Conservation (phyloP, 2,888 invertebrate genomes). For the Plutella xylostella region DNA sequence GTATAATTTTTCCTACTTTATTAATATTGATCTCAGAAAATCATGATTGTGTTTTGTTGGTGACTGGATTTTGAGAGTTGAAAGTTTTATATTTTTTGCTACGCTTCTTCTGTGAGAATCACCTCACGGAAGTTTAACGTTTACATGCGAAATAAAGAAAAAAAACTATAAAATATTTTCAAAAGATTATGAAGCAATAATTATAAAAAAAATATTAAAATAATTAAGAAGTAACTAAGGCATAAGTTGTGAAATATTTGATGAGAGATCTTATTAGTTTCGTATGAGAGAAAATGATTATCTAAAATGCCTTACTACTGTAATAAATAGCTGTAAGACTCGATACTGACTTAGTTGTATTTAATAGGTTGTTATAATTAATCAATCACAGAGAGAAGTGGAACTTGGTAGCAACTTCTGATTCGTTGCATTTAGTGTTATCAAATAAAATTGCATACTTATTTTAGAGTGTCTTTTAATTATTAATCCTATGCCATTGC, state of each 20-base stretch:
- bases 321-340: constrained; percentile 55
- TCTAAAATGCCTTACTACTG: constrained; percentile 66
- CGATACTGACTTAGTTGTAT: constrained; percentile 64
- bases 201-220: no score
- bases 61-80: no score
- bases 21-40: no score
- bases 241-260: constrained; percentile 46
- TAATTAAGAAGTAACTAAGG: constrained; percentile 18
- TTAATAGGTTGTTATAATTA: constrained; percentile 49
- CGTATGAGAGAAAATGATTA: constrained; percentile 63
- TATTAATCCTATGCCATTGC: no score
- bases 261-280: constrained; percentile 66
- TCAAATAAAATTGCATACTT: constrained; percentile 69
- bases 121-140: not conserved
- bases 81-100: no score
- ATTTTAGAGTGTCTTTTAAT: constrained; percentile 46
- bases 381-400: constrained; percentile 39
- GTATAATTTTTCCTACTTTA: no score
- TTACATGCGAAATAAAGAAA: not conserved
- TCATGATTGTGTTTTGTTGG: no score
- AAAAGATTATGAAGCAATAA: not conserved
- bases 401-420: constrained; percentile 52
- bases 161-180: not conserved
- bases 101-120: no score
- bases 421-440: constrained; percentile 69